A percentile compares a stretch with the other conserved stretches of the same genome.
These are phyloP conservation scores for Sarcophaga rosellei DNA, from an alignment of 2,888 invertebrate genomes.

Conservation along the genomic window DNA sequence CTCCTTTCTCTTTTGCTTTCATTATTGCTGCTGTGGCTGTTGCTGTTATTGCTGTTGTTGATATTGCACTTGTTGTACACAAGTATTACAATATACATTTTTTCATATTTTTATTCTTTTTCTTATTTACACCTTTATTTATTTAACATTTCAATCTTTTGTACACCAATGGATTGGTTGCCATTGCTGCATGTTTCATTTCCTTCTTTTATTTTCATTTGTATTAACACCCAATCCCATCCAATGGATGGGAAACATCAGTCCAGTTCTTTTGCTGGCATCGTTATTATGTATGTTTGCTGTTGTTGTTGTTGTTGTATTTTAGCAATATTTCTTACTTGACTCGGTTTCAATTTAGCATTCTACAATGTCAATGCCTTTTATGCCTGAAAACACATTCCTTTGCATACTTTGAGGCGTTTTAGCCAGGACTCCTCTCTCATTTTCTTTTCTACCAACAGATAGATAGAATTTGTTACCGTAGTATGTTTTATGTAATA, in stretches of 20 bases:
- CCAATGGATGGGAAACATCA: not conserved
- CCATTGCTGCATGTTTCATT: constrained; percentile 37
- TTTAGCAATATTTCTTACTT: constrained; percentile 67
- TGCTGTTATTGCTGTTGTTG: constrained; percentile 4
- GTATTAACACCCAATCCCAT: too few species aligned
- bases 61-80: constrained; percentile 12
- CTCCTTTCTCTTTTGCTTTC: not conserved
- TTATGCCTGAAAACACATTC: constrained; percentile 73
- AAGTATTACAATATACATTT: constrained; percentile 6
- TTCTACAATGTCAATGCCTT: constrained; percentile 78
- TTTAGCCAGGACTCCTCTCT: constrained; percentile 25
- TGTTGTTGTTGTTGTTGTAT: constrained; percentile 28
- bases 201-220: constrained; percentile 43
- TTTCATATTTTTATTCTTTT: not conserved
- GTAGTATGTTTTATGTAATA: constrained; percentile 18
- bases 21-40: not conserved
- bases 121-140: constrained; percentile 76
- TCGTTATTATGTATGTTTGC: constrained; percentile 34
- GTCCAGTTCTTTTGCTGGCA: constrained; percentile 8
- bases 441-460: constrained; percentile 19
- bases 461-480: constrained; percentile 41
- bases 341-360: constrained; percentile 71
- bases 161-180: constrained; percentile 68
- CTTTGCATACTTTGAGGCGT: constrained; percentile 73
- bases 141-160: constrained; percentile 80